phyloP scores from a whole-genome alignment of 1,140 invertebrate genomes.

The Drosophila triauraria region DNA sequence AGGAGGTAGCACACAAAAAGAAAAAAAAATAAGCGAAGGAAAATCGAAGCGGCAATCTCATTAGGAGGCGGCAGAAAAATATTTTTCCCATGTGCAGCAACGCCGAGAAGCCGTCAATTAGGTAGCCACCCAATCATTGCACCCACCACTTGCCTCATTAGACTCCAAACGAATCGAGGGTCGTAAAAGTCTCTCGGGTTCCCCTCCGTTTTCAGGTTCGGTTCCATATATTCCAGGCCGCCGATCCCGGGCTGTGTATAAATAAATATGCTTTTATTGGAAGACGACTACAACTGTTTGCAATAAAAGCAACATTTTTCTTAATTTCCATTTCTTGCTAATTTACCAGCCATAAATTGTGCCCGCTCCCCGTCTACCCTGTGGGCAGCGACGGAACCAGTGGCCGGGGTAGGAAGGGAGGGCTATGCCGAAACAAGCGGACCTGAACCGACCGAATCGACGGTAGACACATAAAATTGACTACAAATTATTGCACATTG shows the following conservation, averaged over 20 bases:
- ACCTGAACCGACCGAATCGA: slow-evolving; percentile 68
- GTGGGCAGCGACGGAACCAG: slow-evolving; percentile 16
- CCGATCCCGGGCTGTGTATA: slow-evolving; percentile 49
- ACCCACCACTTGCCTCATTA: slow-evolving; percentile 74
- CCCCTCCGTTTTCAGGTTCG: not conserved
- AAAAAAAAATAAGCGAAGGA: slow-evolving; percentile 3
- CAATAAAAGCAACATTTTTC: slow-evolving; percentile 83
- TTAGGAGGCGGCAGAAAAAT: slow-evolving; percentile 44
- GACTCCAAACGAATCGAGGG: slow-evolving; percentile 73
- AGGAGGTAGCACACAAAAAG: not conserved
- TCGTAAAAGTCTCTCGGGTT: slow-evolving; percentile 58
- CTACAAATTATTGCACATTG: slow-evolving; percentile 83
- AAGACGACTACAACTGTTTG: slow-evolving; percentile 83
- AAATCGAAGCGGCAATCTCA: slow-evolving; percentile 49
- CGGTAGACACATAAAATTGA: slow-evolving; percentile 82
- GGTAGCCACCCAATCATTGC: slow-evolving; percentile 61
- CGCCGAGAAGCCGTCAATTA: slow-evolving; percentile 58
- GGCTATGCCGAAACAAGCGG: slow-evolving; percentile 57
- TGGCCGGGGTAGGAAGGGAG: not conserved
- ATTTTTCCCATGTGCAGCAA: slow-evolving; percentile 48
- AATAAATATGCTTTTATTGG: slow-evolving; percentile 81
- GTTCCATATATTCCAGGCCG: not conserved
- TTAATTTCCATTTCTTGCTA: slow-evolving; percentile 83
- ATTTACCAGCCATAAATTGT: slow-evolving; percentile 80
- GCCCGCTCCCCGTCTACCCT: slow-evolving; percentile 49